These are phyloP conservation scores for Cheirogaleus major DNA, from an alignment of 2,797 vertebrate genomes.

Conservation along the genomic window DNA sequence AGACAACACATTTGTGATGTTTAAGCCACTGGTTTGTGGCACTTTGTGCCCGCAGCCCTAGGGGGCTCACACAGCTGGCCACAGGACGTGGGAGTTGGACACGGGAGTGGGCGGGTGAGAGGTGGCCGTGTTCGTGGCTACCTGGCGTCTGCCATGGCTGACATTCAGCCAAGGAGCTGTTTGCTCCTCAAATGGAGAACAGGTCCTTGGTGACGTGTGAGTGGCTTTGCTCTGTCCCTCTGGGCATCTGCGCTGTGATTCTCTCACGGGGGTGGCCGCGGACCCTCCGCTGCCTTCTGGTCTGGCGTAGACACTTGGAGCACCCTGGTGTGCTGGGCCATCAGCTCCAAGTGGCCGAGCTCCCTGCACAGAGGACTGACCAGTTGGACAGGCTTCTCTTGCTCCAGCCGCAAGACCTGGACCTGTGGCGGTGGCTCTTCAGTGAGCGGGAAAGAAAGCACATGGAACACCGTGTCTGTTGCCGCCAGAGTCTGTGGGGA, in stretches of 20 bases:
- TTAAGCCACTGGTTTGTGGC: background rate
- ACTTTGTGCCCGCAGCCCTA: background rate
- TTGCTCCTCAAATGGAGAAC: background rate
- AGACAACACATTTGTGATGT: background rate
- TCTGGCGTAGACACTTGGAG: background rate
- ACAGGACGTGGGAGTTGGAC: background rate
- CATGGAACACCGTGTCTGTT: accelerated
- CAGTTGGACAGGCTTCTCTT: background rate
- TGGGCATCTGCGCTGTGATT: background rate
- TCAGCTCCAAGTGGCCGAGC: no score
- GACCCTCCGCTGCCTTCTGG: background rate
- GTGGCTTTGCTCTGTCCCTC: background rate
- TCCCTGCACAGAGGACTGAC: background rate
- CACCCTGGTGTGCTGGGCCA: no score
- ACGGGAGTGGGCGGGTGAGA: background rate
- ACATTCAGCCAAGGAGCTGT: background rate
- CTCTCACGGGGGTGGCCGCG: background rate
- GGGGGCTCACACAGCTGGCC: background rate
- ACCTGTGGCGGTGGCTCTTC: background rate
- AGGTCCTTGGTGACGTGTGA: no score
- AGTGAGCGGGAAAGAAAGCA: background rate
- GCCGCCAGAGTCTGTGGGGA: background rate
- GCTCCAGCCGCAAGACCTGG: background rate
- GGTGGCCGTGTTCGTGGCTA: accelerated
- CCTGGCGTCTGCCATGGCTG: background rate